Base-by-base conservation (phyloP, 2,113 vertebrate species). In the Lepidothrix coronata region DNA sequence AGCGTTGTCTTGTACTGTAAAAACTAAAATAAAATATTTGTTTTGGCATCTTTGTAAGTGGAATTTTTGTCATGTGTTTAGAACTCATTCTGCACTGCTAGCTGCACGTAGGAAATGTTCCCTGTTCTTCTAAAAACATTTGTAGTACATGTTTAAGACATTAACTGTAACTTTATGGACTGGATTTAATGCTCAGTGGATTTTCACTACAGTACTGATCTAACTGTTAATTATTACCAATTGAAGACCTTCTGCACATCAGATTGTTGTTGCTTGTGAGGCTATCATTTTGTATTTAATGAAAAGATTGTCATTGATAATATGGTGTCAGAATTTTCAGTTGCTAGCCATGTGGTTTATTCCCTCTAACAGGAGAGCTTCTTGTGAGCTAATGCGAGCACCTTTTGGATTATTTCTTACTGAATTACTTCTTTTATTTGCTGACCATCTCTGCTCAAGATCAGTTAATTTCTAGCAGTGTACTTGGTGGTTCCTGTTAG, bases 1-100 rank as follows among this genome's bases (percentile, higher is more conserved):
- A 95, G 43, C 5, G 8, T 94, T 96, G 70, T 84, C 79, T 91
- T 89, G 91, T 95, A 91, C 91, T 95, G 84, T 84, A 90, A 94
- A 94, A 95, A 74, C 58, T 93, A 82, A 95, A 96, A 94, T 96
- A 92, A 96, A 96, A 65, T 96, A 86, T 96, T 96, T 96, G 52
- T 79, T 93, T 96, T 97, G 93, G 95, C 96, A 62, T 92, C 57
- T 39, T 86, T 91, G 28, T 77, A 90, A 96, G 92, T 89, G 92
- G 92, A 96, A 95, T 94, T 95, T 95, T 84, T 96, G 93, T 94
- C 88, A 58, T 80, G 68, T 80, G n/a, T 81, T 94, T 92, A 92
- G 95, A 96, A 95, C 83, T 84, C 54, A 72, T 1, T 95, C 84
- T 95, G 27, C 52, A 54, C 76, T 92, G 92, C 85, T 95, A 78